phyloP scores from a whole-genome alignment of 2,113 vertebrate genomes.

The Scomber japonicus region DNA sequence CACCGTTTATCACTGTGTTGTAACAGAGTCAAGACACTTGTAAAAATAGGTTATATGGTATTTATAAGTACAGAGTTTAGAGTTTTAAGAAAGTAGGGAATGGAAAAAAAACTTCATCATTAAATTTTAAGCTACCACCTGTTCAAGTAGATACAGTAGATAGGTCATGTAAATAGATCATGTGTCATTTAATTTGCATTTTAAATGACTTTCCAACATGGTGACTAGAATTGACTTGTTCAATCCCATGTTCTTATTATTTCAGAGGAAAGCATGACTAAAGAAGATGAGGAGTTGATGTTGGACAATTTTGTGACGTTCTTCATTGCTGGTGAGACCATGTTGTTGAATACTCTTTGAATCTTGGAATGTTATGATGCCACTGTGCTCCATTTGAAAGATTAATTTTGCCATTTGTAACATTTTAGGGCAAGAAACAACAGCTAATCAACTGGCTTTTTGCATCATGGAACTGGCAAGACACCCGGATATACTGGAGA shows the following conservation, averaged over 20 bases:
- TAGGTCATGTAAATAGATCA: not conserved
- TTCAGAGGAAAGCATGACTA: conserved; percentile 84
- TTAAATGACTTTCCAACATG: not conserved
- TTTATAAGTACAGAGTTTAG: not conserved
- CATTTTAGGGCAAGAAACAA: conserved; percentile 92
- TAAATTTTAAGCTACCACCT: not conserved
- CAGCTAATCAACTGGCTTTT: conserved; percentile 91
- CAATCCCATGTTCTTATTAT: not conserved
- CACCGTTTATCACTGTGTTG: no score
- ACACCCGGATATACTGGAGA: conserved; percentile 90
- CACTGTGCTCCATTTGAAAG: not conserved
- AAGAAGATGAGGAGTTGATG: conserved; percentile 88
- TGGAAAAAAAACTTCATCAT: not conserved
- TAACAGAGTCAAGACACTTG: not conserved
- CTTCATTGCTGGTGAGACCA: conserved; percentile 91
- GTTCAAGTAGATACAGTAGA: not conserved
- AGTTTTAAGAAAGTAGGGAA: no score
- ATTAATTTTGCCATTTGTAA: not conserved
- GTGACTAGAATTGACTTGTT: not conserved
- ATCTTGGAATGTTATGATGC: no score
- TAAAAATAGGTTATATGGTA: not conserved
- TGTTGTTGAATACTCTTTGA: not conserved
- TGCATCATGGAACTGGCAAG: conserved; percentile 90
- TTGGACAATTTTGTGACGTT: conserved; percentile 95
- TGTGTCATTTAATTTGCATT: not conserved